Conservation (phyloP, 2,797 vertebrate species). For the Pantherophis vulpinus region DNA sequence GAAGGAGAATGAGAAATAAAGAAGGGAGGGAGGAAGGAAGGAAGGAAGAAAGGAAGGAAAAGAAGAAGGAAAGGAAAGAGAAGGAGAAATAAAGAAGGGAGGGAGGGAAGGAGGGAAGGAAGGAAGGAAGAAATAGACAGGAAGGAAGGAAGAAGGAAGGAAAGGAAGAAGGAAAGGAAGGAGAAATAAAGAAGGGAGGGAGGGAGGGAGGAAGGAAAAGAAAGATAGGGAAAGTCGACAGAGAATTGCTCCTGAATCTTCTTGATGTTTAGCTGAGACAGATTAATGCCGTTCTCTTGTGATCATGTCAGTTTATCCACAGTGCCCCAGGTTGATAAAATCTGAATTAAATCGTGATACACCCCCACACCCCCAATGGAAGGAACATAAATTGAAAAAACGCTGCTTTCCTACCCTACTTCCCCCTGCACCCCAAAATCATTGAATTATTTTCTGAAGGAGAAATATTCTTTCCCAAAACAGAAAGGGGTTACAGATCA, state of each 20-base stretch:
- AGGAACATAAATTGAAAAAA: neutral
- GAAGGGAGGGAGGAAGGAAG: neutral
- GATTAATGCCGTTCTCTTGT: neutral
- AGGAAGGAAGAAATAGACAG: too few species aligned
- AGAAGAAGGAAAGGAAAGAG: too few species aligned
- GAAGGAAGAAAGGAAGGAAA: too few species aligned
- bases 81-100: neutral
- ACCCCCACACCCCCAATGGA: neutral
- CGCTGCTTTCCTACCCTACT: neutral
- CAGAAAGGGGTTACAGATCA: neutral
- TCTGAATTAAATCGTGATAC: neutral
- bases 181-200: too few species aligned
- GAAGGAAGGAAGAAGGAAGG: too few species aligned
- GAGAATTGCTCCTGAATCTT: neutral
- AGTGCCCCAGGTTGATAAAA: neutral
- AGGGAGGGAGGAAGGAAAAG: neutral
- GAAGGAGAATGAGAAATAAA: neutral
- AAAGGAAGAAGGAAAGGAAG: too few species aligned
- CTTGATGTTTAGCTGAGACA: neutral
- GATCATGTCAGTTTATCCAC: neutral
- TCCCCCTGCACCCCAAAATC: neutral
- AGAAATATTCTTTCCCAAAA: neutral
- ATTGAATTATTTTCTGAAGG: neutral
- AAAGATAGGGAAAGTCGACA: neutral
- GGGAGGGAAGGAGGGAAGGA: accelerated